Evolutionary conservation across 2,888 invertebrate genomes (phyloP).

Genomic region (Tetropium fuscum): DNA sequence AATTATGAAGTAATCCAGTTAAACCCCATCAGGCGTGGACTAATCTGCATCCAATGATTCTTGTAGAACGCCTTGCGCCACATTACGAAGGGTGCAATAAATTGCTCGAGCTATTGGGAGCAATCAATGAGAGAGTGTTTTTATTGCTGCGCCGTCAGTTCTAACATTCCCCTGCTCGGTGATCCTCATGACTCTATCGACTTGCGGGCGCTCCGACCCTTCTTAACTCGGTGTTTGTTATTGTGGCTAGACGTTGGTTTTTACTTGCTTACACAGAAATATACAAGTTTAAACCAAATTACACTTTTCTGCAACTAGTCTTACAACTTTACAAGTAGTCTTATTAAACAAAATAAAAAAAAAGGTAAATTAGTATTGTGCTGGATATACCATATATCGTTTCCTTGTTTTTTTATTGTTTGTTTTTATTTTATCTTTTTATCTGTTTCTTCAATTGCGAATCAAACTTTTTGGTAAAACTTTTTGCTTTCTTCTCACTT

Average conservation of each 20-base stretch:
- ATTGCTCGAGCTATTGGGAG: slow-evolving; percentile 49
- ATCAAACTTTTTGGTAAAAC: too few relatives aligned
- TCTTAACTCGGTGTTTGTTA: slow-evolving; percentile 31
- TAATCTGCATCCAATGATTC: slow-evolving; percentile 51
- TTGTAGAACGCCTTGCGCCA: slow-evolving; percentile 44
- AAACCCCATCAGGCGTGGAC: slow-evolving; percentile 47
- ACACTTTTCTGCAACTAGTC: too few relatives aligned
- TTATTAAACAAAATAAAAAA: too few relatives aligned
- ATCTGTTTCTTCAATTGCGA: too few relatives aligned
- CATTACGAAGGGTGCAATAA: slow-evolving; percentile 48
- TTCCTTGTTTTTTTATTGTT: too few relatives aligned
- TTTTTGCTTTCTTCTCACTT: too few relatives aligned
- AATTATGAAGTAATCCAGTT: slow-evolving; percentile 53
- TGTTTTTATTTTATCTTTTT: too few relatives aligned
- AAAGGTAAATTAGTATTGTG: too few relatives aligned
- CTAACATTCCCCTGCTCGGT: slow-evolving; percentile 48
- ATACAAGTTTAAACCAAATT: too few relatives aligned
- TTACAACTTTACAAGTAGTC: too few relatives aligned
- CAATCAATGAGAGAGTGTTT: slow-evolving; percentile 53
- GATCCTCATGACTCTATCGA: slow-evolving; percentile 49
- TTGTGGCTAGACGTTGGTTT: slow-evolving; percentile 17
- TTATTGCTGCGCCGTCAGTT: slow-evolving; percentile 47
- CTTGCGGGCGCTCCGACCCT: slow-evolving; percentile 35
- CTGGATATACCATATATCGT: too few relatives aligned
- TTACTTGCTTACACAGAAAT: slow-evolving; percentile 5